A percentile compares a stretch with the other conserved stretches of the same genome.
These are phyloP conservation scores for Pristionchus mayeri DNA, from an alignment of 2,888 invertebrate species.

Conservation along the genomic window DNA sequence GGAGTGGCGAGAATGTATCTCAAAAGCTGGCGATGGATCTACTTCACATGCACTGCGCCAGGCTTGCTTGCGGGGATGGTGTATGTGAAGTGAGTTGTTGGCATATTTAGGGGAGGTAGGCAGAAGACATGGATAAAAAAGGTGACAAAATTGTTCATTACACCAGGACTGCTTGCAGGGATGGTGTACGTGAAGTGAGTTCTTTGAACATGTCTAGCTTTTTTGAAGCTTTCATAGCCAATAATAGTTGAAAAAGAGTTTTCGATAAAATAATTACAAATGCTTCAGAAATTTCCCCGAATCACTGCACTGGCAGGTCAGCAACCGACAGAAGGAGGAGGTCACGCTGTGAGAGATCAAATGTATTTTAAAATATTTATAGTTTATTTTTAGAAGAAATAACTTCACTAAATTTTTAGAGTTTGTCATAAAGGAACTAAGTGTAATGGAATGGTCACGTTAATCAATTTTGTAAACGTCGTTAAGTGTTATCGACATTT, in stretches of 20 bases:
- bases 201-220: too few relatives aligned
- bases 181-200: too few relatives aligned
- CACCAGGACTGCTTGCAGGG: too few relatives aligned
- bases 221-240: background rate
- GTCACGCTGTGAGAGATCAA: background rate
- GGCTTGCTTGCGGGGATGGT: conserved; percentile 63
- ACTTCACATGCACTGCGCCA: conserved; percentile 67
- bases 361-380: too few relatives aligned
- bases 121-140: too few relatives aligned
- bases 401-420: too few relatives aligned
- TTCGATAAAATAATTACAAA: background rate
- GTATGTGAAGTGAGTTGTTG: background rate
- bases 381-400: background rate
- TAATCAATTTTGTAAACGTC: too few relatives aligned
- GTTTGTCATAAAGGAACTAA: too few relatives aligned
- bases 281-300: background rate
- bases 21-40: conserved; percentile 68
- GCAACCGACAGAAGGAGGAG: background rate
- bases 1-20: conserved; percentile 66
- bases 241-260: background rate
- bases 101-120: too few relatives aligned
- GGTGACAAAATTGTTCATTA: too few relatives aligned
- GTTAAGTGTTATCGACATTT: too few relatives aligned
- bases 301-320: background rate
- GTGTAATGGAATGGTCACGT: too few relatives aligned